Percentiles rank a stretch among this genome's conserved stretches.
Evolutionary conservation across 2,797 vertebrate species (phyloP).

Genomic region (Lophotriccus pileatus): DNA sequence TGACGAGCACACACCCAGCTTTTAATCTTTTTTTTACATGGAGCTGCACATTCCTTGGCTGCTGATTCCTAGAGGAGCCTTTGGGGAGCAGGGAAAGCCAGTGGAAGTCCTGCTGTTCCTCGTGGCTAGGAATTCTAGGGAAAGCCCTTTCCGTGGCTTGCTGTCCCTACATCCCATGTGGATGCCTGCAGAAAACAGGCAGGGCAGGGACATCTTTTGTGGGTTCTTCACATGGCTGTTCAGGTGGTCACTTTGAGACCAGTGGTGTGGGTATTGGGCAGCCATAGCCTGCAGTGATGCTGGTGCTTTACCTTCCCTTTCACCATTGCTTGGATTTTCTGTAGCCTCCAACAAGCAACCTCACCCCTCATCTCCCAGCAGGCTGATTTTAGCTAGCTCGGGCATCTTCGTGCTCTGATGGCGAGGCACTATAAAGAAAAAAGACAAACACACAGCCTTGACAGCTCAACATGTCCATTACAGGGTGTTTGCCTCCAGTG

Average conservation of each 20-base stretch:
- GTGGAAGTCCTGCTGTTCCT: not conserved
- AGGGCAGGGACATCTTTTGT: not conserved
- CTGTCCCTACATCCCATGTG: not conserved
- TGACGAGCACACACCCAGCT: slow-evolving; percentile 56
- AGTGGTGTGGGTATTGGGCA: not conserved
- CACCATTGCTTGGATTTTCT: not conserved
- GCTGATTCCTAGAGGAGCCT: not conserved
- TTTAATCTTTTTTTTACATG: slow-evolving; percentile 62
- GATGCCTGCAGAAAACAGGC: not conserved
- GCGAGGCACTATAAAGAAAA: not conserved
- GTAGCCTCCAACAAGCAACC: not conserved
- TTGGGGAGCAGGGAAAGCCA: not conserved
- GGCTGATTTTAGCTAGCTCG: not conserved
- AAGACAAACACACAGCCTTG: not conserved
- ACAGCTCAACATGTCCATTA: not conserved
- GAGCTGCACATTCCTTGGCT: slow-evolving; percentile 62
- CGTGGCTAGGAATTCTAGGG: not conserved
- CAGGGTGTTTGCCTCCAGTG: not conserved
- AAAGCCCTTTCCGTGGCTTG: not conserved
- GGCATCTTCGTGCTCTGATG: not conserved
- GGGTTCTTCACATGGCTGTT: not conserved
- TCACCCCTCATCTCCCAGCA: not conserved
- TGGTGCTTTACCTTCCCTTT: not conserved
- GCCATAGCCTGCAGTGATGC: not conserved
- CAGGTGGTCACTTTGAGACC: not conserved